These are phyloP conservation scores for Stomatorhinus walkeri DNA, from an alignment of 2,797 vertebrate species.

Conservation along the genomic window DNA sequence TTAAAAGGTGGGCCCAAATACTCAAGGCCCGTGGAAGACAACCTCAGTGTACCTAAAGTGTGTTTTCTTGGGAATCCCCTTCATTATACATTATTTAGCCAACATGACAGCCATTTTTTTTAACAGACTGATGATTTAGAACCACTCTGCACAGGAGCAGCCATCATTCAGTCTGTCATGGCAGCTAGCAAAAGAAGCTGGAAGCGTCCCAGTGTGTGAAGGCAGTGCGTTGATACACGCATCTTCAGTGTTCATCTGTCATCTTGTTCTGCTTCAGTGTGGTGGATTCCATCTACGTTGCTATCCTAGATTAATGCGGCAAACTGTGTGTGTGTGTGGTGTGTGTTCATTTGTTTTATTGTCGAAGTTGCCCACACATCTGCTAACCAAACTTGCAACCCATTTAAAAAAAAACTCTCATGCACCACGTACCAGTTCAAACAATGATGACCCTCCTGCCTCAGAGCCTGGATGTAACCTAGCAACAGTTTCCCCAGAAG, in stretches of 20 bases:
- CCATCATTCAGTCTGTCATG: neutral
- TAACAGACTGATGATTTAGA: neutral
- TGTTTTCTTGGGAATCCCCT: neutral
- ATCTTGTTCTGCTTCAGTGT: neutral
- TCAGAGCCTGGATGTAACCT: slow-evolving; percentile 36
- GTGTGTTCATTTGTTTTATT: slow-evolving; percentile 4
- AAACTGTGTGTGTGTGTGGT: neutral
- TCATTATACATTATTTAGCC: neutral
- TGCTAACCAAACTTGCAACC: slow-evolving; percentile 28
- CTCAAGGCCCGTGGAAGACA: neutral
- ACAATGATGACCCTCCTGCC: slow-evolving; percentile 22
- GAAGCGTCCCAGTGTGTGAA: neutral
- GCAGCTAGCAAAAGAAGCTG: neutral
- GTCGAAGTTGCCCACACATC: slow-evolving; percentile 22
- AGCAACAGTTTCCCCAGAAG: slow-evolving; percentile 40
- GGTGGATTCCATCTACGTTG: neutral
- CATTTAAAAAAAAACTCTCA: slow-evolving; percentile 32
- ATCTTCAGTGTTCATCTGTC: neutral
- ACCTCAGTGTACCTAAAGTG: neutral
- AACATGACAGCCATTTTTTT: neutral
- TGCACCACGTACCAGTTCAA: slow-evolving; percentile 31
- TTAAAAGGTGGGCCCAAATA: neutral
- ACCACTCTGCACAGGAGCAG: neutral
- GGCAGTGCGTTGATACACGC: neutral
- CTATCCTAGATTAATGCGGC: neutral